These are phyloP conservation scores for Nasua narica DNA, from an alignment of 2,797 vertebrate species.

Conservation along the genomic window DNA sequence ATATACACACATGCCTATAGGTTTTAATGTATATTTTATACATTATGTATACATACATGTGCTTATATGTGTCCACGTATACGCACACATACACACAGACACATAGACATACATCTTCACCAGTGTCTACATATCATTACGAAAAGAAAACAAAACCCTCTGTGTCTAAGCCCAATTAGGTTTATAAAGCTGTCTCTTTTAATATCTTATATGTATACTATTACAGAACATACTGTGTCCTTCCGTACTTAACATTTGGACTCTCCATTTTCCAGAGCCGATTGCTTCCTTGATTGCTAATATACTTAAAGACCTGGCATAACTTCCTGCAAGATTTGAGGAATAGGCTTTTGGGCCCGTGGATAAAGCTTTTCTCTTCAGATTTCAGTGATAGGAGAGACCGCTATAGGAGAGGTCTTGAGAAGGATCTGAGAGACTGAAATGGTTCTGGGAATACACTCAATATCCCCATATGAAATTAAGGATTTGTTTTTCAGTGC, in stretches of 20 bases:
- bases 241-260: not conserved
- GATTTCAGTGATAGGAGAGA: not conserved
- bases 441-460: not conserved
- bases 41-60: not conserved
- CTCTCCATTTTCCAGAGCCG: not conserved
- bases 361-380: not conserved
- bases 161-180: not conserved
- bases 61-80: not conserved
- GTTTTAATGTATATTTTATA: not conserved
- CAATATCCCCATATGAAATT: not conserved
- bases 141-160: not conserved
- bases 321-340: not conserved
- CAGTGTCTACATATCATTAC: not conserved
- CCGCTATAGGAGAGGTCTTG: not conserved
- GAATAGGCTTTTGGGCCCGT: not conserved
- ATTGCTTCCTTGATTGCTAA: not conserved
- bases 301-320: not conserved
- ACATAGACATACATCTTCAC: not conserved
- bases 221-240: not conserved
- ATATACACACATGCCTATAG: not conserved
- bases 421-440: not conserved
- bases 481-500: not conserved
- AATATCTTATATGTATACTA: not conserved
- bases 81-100: not conserved
- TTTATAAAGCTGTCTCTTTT: not conserved